Evolutionary conservation across 2,888 invertebrate species (phyloP).

Genomic region (Sinotaia quadrata): DNA sequence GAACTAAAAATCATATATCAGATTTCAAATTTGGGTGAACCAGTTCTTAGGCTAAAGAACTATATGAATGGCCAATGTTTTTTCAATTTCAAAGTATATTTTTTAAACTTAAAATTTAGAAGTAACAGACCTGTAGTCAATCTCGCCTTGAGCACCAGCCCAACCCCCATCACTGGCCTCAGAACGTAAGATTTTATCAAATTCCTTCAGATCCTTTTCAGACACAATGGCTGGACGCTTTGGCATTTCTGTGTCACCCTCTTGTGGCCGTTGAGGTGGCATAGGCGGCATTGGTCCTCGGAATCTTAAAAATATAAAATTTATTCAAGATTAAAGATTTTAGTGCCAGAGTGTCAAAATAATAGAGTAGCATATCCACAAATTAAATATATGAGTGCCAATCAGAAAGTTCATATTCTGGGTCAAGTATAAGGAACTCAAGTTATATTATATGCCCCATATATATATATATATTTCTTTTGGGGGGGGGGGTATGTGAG

Average conservation of each 20-base stretch:
- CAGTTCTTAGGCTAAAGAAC: too few relatives aligned
- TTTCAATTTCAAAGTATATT: neutral
- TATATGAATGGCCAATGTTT: neutral
- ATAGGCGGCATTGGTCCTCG: slow-evolving; percentile 64
- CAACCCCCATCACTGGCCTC: slow-evolving; percentile 84
- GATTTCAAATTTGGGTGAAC: too few relatives aligned
- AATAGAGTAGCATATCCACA: neutral
- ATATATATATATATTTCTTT: too few relatives aligned
- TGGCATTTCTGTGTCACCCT: slow-evolving; percentile 56
- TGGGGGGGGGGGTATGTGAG: too few relatives aligned
- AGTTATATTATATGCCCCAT: too few relatives aligned
- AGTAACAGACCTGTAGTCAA: slow-evolving; percentile 81
- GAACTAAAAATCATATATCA: too few relatives aligned
- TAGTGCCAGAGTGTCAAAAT: neutral
- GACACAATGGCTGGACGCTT: slow-evolving; percentile 83
- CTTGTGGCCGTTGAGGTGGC: slow-evolving; percentile 50
- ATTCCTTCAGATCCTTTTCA: slow-evolving; percentile 91
- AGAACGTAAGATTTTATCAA: slow-evolving; percentile 88
- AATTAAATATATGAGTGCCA: neutral
- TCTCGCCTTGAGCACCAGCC: slow-evolving; percentile 89
- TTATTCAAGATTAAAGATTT: neutral
- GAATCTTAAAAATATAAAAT: slow-evolving; percentile 45
- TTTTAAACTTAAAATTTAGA: neutral
- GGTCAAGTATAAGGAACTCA: neutral
- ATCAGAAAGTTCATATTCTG: neutral